These are phyloP conservation scores for Drosophila nr. perissopoda DNA, from an alignment of 2,888 invertebrate species.

Conservation along the genomic window DNA sequence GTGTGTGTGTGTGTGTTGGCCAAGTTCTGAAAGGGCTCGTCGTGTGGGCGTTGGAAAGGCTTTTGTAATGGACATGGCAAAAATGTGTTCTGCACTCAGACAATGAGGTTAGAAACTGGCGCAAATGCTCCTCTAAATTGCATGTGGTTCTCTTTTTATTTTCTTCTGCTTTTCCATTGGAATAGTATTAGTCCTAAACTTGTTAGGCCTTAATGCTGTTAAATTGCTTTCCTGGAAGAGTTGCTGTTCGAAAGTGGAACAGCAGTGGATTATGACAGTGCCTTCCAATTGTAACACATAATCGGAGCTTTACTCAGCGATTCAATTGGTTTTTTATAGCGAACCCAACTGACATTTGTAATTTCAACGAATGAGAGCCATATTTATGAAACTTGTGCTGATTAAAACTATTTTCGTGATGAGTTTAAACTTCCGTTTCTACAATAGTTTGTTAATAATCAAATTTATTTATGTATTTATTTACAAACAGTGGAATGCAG, in stretches of 20 bases:
- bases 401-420: background rate
- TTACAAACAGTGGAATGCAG: background rate
- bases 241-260: conserved; percentile 35
- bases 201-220: conserved; percentile 40
- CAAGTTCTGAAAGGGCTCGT: conserved; percentile 58
- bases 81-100: conserved; percentile 37
- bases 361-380: background rate
- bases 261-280: conserved; percentile 33
- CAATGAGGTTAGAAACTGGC: conserved; percentile 57
- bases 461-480: background rate
- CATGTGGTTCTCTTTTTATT: background rate
- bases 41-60: conserved; percentile 54
- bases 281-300: conserved; percentile 15
- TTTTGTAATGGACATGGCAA: conserved; percentile 40
- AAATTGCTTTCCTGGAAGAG: conserved; percentile 45
- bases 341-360: background rate
- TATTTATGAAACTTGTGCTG: background rate
- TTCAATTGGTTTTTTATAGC: conserved; percentile 1
- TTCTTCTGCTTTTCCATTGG: conserved; percentile 2
- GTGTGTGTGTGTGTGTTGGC: conserved; percentile 43
- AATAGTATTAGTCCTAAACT: conserved; percentile 23
- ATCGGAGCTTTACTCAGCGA: conserved; percentile 2
- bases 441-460: background rate
- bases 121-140: conserved; percentile 29
- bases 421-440: background rate